Conservation (phyloP, 2,797 vertebrate genomes). For the Acipenser ruthenus region DNA sequence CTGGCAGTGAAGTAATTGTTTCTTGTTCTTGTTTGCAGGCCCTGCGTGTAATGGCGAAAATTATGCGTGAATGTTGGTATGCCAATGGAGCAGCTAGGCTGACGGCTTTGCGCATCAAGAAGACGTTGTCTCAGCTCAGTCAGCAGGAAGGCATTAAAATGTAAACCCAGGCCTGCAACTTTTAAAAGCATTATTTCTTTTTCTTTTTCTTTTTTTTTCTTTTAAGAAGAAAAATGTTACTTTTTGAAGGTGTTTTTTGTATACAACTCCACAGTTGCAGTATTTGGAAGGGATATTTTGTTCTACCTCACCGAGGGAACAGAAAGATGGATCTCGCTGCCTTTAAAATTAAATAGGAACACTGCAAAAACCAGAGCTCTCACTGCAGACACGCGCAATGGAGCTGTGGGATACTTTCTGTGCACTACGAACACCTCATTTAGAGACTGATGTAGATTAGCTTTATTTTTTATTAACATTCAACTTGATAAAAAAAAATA, state of each 20-base stretch:
- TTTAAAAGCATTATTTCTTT: neutral
- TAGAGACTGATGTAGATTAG: slow-evolving; percentile 39
- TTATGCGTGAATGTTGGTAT: slow-evolving; percentile 98
- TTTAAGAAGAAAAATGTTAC: neutral
- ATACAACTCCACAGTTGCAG: slow-evolving; percentile 42
- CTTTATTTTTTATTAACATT: slow-evolving; percentile 47
- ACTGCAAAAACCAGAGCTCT: slow-evolving; percentile 16
- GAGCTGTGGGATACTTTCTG: slow-evolving; percentile 38
- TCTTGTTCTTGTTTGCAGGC: slow-evolving; percentile 55
- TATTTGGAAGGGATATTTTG: slow-evolving; percentile 46
- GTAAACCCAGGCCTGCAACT: slow-evolving; percentile 53
- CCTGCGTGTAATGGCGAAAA: slow-evolving; percentile 95
- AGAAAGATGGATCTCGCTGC: slow-evolving; percentile 46
- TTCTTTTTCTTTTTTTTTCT: neutral
- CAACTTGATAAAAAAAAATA: slow-evolving; percentile 23
- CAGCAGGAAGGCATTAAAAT: slow-evolving; percentile 98
- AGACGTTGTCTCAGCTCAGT: slow-evolving; percentile 91
- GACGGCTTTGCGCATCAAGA: slow-evolving; percentile 93
- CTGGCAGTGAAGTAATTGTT: no score
- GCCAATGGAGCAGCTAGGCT: slow-evolving; percentile 91
- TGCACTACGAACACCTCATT: slow-evolving; percentile 52
- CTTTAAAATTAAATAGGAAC: slow-evolving; percentile 50
- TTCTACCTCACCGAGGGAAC: slow-evolving; percentile 66
- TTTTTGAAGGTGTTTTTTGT: no score
- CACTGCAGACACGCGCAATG: slow-evolving; percentile 36